Evolutionary conservation across 2,797 vertebrate genomes (phyloP).

Genomic region (Gambelia wislizenii): DNA sequence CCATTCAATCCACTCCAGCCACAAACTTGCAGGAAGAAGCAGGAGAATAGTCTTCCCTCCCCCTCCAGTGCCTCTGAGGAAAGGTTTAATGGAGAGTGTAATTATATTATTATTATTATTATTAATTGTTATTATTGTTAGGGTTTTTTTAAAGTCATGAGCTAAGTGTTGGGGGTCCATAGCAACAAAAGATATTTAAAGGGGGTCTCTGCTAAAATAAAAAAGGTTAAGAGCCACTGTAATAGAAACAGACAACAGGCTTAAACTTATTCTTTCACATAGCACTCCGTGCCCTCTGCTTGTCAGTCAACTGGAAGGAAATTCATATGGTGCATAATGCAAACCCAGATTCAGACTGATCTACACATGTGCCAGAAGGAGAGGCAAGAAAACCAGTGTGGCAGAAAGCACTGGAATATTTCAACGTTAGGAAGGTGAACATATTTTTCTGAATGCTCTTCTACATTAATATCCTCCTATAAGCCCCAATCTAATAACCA

Average conservation of each 20-base stretch:
- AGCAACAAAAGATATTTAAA: no score
- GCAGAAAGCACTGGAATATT: neutral
- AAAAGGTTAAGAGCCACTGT: no score
- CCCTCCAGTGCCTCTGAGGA: no score
- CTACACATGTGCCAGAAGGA: neutral
- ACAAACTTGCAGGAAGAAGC: no score
- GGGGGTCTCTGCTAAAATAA: no score
- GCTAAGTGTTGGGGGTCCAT: no score
- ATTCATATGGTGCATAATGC: neutral
- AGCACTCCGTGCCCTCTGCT: neutral
- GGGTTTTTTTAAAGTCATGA: no score
- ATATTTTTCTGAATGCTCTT: neutral
- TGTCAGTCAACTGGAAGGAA: neutral
- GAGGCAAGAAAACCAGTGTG: neutral
- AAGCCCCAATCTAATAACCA: neutral
- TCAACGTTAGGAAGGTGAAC: neutral
- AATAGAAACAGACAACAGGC: neutral
- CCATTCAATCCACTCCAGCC: no score
- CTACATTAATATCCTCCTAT: neutral
- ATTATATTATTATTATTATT: no score
- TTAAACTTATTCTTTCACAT: neutral
- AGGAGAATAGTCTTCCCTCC: no score
- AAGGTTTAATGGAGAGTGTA: no score
- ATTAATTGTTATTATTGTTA: no score
- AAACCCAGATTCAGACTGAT: neutral